A percentile compares a stretch with the other conserved stretches of the same genome.
These are phyloP conservation scores for Eudasyphora cyanicolor DNA, from an alignment of 2,888 invertebrate species.

Conservation along the genomic window DNA sequence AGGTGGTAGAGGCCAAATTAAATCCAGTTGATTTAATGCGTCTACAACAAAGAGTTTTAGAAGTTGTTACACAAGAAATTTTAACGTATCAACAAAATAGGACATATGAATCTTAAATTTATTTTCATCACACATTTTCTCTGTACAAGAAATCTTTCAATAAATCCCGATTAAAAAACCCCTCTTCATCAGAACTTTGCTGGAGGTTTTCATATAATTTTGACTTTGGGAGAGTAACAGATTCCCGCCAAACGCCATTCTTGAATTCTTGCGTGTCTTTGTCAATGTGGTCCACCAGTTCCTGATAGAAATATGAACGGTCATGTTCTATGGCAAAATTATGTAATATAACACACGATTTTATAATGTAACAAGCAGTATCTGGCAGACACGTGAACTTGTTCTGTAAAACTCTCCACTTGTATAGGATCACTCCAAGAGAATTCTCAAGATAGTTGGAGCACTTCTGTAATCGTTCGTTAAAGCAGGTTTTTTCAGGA, in stretches of 20 bases:
- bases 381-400: constrained; percentile 54
- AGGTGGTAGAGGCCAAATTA: constrained; percentile 60
- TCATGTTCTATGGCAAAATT: constrained; percentile 61
- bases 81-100: constrained; percentile 35
- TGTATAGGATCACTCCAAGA: constrained; percentile 53
- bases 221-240: constrained; percentile 42
- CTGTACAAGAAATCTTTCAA: constrained; percentile 62
- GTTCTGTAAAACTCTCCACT: constrained; percentile 59
- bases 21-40: constrained; percentile 53
- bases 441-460: constrained; percentile 46
- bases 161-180: constrained; percentile 55
- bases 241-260: constrained; percentile 49
- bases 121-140: constrained; percentile 43
- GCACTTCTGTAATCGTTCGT: constrained; percentile 50
- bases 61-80: constrained; percentile 60
- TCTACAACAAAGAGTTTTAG: constrained; percentile 56
- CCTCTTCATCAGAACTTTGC: constrained; percentile 43
- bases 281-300: constrained; percentile 51
- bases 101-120: constrained; percentile 23
- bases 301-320: constrained; percentile 43
- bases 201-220: constrained; percentile 40
- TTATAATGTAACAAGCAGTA: constrained; percentile 41
- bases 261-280: constrained; percentile 35
- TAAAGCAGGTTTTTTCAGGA: constrained; percentile 49
- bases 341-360: constrained; percentile 56